These are phyloP conservation scores for Talpa occidentalis DNA, from an alignment of 2,113 vertebrate genomes.

Conservation along the genomic window DNA sequence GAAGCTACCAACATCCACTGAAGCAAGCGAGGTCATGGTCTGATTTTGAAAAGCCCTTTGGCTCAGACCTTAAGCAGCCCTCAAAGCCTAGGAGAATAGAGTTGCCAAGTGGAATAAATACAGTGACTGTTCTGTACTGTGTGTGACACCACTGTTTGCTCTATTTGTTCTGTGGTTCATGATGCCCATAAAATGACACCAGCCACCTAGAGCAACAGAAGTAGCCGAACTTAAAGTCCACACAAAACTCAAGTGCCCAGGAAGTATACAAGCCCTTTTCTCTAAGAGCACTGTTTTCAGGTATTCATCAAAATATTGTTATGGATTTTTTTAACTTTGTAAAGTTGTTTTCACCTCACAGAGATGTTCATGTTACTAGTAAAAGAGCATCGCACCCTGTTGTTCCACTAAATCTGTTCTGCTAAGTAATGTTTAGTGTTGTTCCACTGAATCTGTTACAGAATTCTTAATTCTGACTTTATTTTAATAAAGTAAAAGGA, in stretches of 20 bases:
- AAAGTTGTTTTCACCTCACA: not conserved
- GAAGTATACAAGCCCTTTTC: not conserved
- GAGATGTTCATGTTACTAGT: not conserved
- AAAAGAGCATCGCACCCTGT: not conserved
- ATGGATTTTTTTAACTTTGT: not conserved
- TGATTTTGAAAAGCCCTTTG: conserved; percentile 59
- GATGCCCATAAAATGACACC: not conserved
- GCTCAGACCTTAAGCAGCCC: not conserved
- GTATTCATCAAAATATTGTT: not conserved
- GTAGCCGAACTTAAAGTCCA: not conserved
- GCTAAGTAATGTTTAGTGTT: too few species aligned
- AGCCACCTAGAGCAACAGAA: not conserved
- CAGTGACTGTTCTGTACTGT: not conserved
- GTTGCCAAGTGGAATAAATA: conserved; percentile 4
- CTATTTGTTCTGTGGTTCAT: not conserved
- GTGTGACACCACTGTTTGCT: not conserved
- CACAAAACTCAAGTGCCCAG: not conserved
- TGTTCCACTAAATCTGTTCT: not conserved
- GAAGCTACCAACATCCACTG: not conserved
- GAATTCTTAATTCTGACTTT: not conserved
- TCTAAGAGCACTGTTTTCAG: not conserved
- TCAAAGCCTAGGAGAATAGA: not conserved
- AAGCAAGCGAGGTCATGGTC: not conserved
- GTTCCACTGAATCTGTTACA: not conserved
- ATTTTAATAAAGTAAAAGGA: not conserved